These are phyloP conservation scores for Merodon equestris DNA, from an alignment of 2,888 invertebrate species.

Conservation along the genomic window DNA sequence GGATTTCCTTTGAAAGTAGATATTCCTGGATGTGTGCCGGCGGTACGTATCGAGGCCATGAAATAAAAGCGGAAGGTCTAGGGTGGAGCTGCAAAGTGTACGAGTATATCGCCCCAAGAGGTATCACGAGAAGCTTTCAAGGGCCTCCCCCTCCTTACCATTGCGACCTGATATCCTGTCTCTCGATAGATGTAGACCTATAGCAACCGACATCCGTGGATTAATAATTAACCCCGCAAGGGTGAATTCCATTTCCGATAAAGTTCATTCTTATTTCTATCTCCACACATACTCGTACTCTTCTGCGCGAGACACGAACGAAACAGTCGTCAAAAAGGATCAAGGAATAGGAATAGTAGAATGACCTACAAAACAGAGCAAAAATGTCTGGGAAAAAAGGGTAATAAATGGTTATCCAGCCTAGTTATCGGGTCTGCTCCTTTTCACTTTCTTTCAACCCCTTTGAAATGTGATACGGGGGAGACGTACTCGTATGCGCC, in stretches of 20 bases:
- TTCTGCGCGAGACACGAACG: too few relatives aligned
- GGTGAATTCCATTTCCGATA: slow-evolving; percentile 60
- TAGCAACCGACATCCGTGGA: slow-evolving; percentile 32
- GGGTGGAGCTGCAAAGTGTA: slow-evolving; percentile 3
- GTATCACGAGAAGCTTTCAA: slow-evolving; percentile 54
- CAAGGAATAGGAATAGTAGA: slow-evolving; percentile 8
- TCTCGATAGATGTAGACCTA: slow-evolving; percentile 3
- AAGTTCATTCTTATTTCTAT: slow-evolving; percentile 26
- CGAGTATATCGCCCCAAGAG: slow-evolving; percentile 46
- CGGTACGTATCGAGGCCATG: neutral
- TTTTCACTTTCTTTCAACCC: neutral
- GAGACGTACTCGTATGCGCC: neutral
- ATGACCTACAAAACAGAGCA: slow-evolving; percentile 23
- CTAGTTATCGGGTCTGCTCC: slow-evolving; percentile 37
- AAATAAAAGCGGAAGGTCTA: slow-evolving; percentile 9
- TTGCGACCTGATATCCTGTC: slow-evolving; percentile 1
- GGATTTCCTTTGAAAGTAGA: slow-evolving; percentile 22
- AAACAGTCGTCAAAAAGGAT: neutral
- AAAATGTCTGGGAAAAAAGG: neutral
- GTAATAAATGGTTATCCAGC: slow-evolving; percentile 49
- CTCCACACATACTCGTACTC: neutral
- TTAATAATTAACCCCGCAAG: slow-evolving; percentile 60
- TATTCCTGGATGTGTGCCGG: slow-evolving; percentile 8
- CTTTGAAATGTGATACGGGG: slow-evolving; percentile 45
- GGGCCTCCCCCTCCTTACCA: slow-evolving; percentile 12